Base-by-base conservation (phyloP, 2,113 vertebrate genomes). In the Boulengeromyrus knoepffleri region DNA sequence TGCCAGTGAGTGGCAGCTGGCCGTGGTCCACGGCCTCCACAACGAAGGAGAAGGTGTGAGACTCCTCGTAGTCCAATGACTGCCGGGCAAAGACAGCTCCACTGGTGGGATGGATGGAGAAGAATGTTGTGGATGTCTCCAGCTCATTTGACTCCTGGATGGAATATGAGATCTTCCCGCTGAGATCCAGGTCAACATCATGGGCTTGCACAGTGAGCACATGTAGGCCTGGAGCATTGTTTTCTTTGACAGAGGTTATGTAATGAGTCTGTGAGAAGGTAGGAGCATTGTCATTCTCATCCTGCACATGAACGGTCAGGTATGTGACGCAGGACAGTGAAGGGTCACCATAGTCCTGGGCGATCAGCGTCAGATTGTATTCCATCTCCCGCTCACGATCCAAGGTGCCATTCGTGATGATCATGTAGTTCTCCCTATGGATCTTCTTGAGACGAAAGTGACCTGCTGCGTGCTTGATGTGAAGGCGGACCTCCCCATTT, bases 251-350 rank as follows among this genome's bases (percentile, higher is more conserved):
- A 0, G 96, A 94, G 2, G 93, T 94, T 88, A 95, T 95, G 0
- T 98, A 99, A 47, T 91, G 13, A 0, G 91, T 93, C 85, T 91
- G 91, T 36, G 97, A 96, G 3, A 99, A 99, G 36, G 96, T 91
- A 0, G 99, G 98, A 0, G 97, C 92, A 0, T 99, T 99, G 94
- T 99, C 98, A 0, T 99, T 99, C 91, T 96, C 95, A 0, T 99
- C 98, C 0, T 96, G 93, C 85, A 99, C 95, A 88, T 94, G 94
- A 88, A 99, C 97, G 2, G 92, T 95, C 83, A 99, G 93, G 53
- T 96, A 93, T 90, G 96, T 96, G 9, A 94, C 90, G 49, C 93
- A 95, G 0, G 95, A 94, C 90, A 99, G 94, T 0, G 96, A 93
- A 2, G 95, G 96, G 12, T 93, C 92, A 0, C 99, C 98, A 52